Conservation (phyloP, 2,113 vertebrate species). For the Neotoma lepida region DNA sequence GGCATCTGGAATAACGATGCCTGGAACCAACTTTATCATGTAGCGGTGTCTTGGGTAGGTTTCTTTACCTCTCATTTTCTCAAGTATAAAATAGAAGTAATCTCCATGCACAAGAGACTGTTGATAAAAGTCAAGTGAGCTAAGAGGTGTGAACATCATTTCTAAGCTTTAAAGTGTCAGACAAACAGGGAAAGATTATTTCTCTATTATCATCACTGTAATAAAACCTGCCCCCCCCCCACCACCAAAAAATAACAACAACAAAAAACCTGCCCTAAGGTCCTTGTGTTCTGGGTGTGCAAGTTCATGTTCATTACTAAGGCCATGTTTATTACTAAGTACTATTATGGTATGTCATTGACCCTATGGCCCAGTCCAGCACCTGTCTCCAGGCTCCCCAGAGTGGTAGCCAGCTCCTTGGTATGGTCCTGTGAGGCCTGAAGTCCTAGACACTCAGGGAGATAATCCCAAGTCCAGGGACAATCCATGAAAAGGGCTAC, state of each 20-base stretch:
- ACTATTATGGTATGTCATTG: not conserved
- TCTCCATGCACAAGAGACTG: not conserved
- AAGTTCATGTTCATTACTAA: not conserved
- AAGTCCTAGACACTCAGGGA: not conserved
- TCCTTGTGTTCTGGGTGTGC: not conserved
- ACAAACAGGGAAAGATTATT: not conserved
- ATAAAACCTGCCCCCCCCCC: not conserved
- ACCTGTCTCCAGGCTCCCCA: not conserved
- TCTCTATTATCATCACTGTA: not conserved
- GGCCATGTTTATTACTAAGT: not conserved
- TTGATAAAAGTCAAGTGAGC: not conserved
- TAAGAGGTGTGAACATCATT: not conserved
- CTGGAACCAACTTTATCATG: not conserved
- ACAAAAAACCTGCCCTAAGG: not conserved
- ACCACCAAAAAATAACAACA: too few relatives aligned
- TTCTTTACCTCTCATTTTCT: slow-evolving; percentile 37
- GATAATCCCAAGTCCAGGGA: not conserved
- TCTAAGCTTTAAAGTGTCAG: not conserved
- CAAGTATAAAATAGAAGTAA: slow-evolving; percentile 23
- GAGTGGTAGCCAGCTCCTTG: not conserved
- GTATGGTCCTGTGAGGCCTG: not conserved
- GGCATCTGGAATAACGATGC: not conserved
- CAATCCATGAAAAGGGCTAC: not conserved
- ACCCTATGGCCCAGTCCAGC: not conserved
- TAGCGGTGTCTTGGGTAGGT: not conserved